These are phyloP conservation scores for Erythrocebus patas DNA, from an alignment of 2,113 vertebrate species.

Conservation along the genomic window DNA sequence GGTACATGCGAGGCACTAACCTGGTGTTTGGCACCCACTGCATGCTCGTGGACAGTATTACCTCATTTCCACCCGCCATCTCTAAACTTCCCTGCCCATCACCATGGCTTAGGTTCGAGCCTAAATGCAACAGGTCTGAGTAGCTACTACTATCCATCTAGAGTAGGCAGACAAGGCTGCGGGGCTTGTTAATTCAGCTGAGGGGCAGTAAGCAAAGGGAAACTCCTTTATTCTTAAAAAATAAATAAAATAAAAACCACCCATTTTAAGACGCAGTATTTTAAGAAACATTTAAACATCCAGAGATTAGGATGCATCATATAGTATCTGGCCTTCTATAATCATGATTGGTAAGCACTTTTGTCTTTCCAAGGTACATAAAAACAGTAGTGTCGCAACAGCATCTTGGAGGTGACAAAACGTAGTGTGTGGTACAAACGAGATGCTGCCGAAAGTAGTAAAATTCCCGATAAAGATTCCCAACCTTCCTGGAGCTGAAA, in stretches of 20 bases:
- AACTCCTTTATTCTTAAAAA: background rate
- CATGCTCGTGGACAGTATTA: fast-evolving
- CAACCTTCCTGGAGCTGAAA: background rate
- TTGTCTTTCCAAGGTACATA: background rate
- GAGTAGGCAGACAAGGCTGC: background rate
- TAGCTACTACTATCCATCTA: background rate
- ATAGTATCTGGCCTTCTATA: background rate
- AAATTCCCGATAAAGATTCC: background rate
- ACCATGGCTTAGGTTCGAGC: background rate
- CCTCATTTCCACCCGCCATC: background rate
- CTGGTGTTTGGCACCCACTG: background rate
- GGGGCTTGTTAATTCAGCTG: background rate
- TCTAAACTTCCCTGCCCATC: background rate
- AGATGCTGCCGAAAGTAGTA: background rate
- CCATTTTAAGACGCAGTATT: background rate
- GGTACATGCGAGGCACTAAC: fast-evolving
- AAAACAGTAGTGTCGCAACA: background rate
- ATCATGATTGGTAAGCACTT: background rate
- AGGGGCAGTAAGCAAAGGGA: background rate
- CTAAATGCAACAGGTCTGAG: background rate
- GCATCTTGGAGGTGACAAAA: background rate
- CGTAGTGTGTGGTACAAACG: too few relatives aligned
- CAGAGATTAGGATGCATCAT: background rate
- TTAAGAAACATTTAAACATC: background rate
- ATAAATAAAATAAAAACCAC: background rate